Base-by-base conservation (phyloP, 2,888 invertebrate genomes). In the Altica lythri region DNA sequence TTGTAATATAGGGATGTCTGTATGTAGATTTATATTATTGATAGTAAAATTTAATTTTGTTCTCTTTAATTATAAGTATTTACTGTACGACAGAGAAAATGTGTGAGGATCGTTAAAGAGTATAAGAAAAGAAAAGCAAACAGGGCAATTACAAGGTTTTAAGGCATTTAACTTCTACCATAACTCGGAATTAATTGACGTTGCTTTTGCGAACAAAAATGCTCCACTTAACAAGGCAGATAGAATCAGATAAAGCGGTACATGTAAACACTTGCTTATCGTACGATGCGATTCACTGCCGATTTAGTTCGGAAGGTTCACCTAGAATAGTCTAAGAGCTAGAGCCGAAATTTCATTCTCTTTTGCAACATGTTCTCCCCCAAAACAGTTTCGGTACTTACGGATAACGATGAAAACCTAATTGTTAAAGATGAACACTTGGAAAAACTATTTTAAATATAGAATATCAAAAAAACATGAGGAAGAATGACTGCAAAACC, bases 171-270 rank as follows among this genome's bases (percentile, higher is more conserved):
- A 57, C 57, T 53, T 48, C 52, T 45, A 53, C 68, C 70, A 69
- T 70, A 70, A 71, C 71, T 71, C 66, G 66, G 66, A 66, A 70
- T 68, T 68, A 67, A 72, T 72, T 70, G 71, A 71, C 70, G 66
- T 69, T 65, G 68, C 65, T 68, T 63, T 61, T 65, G 67, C 63
- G 64, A 60, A 63, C 66, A 69, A 70, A 72, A 73, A 72, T 71
- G 70, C 70, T 64, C 68, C 66, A 67, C 71, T 68, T 68, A 67
- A 69, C 69, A 70, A 69, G 68, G 61, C 62, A 68, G 70, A 70
- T 69, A 67, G 59, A 68, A 69, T 69, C 65, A 62, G 62, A 53
- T 30, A 54, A 54, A 61, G 66, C 64, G 68, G 67, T 64, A 61
- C 64, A 64, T 64, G 65, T 61, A 65, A 66, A 68, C 61, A 57